Conservation (phyloP, 2,888 invertebrate species). For the Heliconius charithonia region DNA sequence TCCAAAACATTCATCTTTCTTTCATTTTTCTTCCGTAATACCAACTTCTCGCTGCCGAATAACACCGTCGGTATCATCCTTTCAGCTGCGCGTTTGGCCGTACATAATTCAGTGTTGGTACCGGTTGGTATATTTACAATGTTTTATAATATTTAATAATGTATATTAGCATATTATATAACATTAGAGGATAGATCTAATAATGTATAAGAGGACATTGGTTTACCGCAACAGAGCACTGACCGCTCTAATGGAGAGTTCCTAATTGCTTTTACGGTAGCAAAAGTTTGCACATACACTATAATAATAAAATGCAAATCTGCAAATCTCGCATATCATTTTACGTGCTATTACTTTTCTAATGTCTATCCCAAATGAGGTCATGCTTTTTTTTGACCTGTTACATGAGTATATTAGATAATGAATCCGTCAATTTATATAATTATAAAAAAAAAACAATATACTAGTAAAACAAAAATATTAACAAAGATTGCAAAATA, state of each 20-base stretch:
- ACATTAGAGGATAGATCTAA: background rate
- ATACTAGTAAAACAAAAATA: no score
- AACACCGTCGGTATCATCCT: no score
- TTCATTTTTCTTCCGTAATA: no score
- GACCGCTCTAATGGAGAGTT: constrained; percentile 4
- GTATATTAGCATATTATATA: background rate
- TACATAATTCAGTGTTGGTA: no score
- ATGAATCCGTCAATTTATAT: background rate
- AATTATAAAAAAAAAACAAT: background rate
- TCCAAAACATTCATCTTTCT: no score
- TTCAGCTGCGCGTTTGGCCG: no score
- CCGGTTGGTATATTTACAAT: no score
- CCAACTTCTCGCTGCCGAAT: no score
- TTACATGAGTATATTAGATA: constrained; percentile 8
- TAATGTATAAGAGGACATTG: background rate
- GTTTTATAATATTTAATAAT: no score
- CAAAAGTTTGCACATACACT: background rate
- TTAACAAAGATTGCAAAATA: no score
- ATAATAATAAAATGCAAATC: constrained; percentile 17
- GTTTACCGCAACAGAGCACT: constrained; percentile 22
- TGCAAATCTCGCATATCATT: background rate
- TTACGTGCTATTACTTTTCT: constrained; percentile 9
- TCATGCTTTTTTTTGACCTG: background rate
- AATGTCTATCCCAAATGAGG: background rate
- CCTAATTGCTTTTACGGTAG: background rate